Evolutionary conservation across 2,797 vertebrate genomes (phyloP).

Genomic region (Moxostoma hubbsi): DNA sequence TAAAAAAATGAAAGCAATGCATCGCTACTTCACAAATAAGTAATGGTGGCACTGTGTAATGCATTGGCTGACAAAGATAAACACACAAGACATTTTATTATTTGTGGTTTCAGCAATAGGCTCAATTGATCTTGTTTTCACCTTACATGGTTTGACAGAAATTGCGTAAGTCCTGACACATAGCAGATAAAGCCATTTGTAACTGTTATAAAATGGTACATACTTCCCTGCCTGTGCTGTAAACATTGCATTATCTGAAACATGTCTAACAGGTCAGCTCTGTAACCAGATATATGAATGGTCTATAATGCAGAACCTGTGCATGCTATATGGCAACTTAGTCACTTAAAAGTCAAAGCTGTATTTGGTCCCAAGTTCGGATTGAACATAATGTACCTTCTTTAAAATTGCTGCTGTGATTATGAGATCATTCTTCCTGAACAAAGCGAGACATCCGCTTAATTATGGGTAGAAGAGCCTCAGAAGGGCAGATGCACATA

Average conservation of each 20-base stretch:
- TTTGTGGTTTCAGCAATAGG: slow-evolving; percentile 32
- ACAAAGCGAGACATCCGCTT: slow-evolving; percentile 16
- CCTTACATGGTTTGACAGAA: slow-evolving; percentile 41
- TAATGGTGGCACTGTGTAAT: slow-evolving; percentile 25
- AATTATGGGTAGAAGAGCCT: slow-evolving; percentile 36
- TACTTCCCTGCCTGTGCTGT: slow-evolving; percentile 39
- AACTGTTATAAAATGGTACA: slow-evolving; percentile 27
- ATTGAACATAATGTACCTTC: slow-evolving; percentile 34
- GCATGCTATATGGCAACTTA: slow-evolving; percentile 44
- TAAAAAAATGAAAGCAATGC: slow-evolving; percentile 13
- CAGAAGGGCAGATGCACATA: slow-evolving; percentile 20
- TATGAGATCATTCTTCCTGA: slow-evolving; percentile 17
- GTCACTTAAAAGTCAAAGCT: slow-evolving; percentile 20
- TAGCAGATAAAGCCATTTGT: slow-evolving; percentile 45
- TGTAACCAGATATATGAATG: not conserved
- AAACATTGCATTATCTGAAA: slow-evolving; percentile 48
- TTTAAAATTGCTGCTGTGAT: slow-evolving; percentile 38
- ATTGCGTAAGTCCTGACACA: slow-evolving; percentile 39
- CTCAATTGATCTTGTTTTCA: slow-evolving; percentile 29
- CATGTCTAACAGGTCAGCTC: slow-evolving; percentile 29
- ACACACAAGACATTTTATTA: slow-evolving; percentile 22
- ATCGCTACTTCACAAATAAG: slow-evolving; percentile 18
- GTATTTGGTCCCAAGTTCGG: slow-evolving; percentile 29
- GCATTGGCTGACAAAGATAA: slow-evolving; percentile 34
- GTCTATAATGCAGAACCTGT: slow-evolving; percentile 15